Percentiles rank a stretch among this genome's conserved stretches.
Conservation (phyloP, 2,888 invertebrate genomes). For the Acrobasis consociella region DNA sequence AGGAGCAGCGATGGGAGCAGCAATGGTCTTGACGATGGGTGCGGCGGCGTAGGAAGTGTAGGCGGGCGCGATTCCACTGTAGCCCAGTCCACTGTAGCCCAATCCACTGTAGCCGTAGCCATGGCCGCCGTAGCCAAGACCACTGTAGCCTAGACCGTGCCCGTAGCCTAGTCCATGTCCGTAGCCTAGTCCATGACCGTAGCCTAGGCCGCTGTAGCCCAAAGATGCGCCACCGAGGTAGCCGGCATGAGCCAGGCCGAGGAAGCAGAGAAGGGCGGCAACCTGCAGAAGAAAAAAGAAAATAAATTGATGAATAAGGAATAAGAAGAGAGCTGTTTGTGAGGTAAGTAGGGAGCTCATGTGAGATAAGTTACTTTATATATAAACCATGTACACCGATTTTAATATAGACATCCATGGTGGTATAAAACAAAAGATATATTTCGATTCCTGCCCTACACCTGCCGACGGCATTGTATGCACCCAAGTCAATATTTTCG, state of each 20-base stretch:
- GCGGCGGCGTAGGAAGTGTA: constrained; percentile 25
- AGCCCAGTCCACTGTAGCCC: constrained; percentile 6
- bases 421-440: no score
- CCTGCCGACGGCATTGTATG: no score
- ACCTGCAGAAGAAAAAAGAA: constrained; percentile 44
- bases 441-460: no score
- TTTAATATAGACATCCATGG: no score
- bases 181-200: constrained; percentile 38
- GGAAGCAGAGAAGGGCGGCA: constrained; percentile 49
- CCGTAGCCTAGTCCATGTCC: constrained; percentile 36
- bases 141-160: constrained; percentile 26
- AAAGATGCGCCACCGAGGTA: constrained; percentile 45
- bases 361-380: no score
- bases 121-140: constrained; percentile 32
- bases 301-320: no score
- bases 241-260: constrained; percentile 53
- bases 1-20: constrained; percentile 19
- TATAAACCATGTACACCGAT: no score
- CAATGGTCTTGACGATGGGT: constrained; percentile 11
- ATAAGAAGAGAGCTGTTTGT: no score
- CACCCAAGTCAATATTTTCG: no score
- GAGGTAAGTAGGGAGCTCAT: no score
- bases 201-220: constrained; percentile 32
- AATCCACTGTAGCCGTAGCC: constrained; percentile 22
- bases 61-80: constrained; percentile 12